Conservation (phyloP, 2,888 invertebrate genomes). For the Lepidonotus clava region DNA sequence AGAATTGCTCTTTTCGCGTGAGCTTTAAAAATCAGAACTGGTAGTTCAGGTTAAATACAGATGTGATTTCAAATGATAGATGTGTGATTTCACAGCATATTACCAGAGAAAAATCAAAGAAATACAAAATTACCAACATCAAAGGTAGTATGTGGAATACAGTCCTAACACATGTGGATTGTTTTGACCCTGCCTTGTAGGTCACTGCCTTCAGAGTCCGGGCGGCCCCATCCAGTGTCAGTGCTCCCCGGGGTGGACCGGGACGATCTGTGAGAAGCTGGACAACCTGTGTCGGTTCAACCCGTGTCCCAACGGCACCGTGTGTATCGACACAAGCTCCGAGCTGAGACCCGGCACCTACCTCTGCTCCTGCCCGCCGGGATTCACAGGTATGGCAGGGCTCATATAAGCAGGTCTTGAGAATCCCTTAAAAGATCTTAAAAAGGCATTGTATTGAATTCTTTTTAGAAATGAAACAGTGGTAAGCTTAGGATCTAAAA, state of each 20-base stretch:
- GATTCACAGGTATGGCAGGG: slow-evolving; percentile 35
- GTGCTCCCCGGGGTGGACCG: slow-evolving; percentile 54
- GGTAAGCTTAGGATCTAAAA: not conserved
- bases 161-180: too few species aligned
- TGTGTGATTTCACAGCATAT: too few species aligned
- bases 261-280: slow-evolving; percentile 21
- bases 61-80: too few species aligned
- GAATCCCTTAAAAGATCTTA: not conserved
- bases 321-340: slow-evolving; percentile 50
- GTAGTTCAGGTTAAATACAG: too few species aligned
- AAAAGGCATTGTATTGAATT: not conserved
- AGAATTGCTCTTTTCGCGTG: too few species aligned
- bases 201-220: slow-evolving; percentile 48
- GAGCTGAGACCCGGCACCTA: slow-evolving; percentile 16
- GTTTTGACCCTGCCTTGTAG: not conserved
- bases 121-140: too few species aligned
- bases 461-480: not conserved
- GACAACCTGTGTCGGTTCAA: slow-evolving; percentile 53
- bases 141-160: too few species aligned
- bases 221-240: slow-evolving; percentile 54
- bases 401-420: not conserved
- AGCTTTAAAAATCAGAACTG: too few species aligned
- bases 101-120: too few species aligned
- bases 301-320: slow-evolving; percentile 49
- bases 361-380: slow-evolving; percentile 40